These are phyloP conservation scores for Gallinago media DNA, from an alignment of 2,113 vertebrate genomes.

Conservation along the genomic window DNA sequence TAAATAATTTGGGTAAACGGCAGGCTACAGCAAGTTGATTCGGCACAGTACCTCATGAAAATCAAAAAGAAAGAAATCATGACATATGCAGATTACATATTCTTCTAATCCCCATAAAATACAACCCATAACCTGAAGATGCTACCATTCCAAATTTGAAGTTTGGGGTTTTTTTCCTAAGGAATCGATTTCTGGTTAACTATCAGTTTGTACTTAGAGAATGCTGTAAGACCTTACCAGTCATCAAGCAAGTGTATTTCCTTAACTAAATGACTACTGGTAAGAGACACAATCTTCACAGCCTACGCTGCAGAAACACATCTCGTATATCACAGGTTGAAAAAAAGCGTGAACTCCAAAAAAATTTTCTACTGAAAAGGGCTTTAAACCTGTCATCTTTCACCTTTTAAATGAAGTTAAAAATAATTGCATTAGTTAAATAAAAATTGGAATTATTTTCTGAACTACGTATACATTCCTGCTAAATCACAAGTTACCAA, in stretches of 20 bases:
- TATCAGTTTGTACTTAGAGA: not conserved
- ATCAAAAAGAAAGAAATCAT: conserved; percentile 14
- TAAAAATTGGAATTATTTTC: not conserved
- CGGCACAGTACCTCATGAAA: conserved; percentile 15
- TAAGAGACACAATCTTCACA: not conserved
- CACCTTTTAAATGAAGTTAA: not conserved
- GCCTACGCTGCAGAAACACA: not conserved
- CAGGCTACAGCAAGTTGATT: not conserved
- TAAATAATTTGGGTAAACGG: conserved; percentile 48
- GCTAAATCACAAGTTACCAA: not conserved
- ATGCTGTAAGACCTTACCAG: too few species aligned
- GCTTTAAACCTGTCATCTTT: not conserved
- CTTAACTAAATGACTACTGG: not conserved
- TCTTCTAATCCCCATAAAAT: conserved; percentile 11
- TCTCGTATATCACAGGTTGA: not conserved
- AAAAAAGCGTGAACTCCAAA: not conserved
- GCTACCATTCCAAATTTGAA: not conserved
- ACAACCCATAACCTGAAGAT: not conserved
- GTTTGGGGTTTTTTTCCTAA: not conserved
- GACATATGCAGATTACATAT: not conserved
- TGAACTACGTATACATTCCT: not conserved
- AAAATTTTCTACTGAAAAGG: not conserved
- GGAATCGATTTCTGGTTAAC: not conserved
- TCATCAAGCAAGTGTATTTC: not conserved
- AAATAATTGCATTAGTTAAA: not conserved